These are phyloP conservation scores for Vulpes ferrilata DNA, from an alignment of 2,113 vertebrate species.

Conservation along the genomic window DNA sequence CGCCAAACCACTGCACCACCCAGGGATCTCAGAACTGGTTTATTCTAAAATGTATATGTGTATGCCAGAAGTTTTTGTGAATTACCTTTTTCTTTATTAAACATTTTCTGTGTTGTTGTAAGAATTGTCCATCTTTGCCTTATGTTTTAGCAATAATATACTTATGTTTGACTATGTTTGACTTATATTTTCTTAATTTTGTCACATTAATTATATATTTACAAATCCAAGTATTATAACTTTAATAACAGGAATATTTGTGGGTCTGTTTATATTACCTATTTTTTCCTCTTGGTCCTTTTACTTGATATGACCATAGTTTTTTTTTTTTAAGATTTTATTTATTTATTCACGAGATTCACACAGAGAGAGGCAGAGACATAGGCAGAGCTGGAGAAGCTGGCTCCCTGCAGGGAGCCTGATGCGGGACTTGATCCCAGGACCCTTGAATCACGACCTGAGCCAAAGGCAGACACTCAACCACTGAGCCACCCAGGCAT, in stretches of 20 bases:
- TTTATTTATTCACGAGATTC: no score
- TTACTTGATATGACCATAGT: neutral
- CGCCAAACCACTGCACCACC: no score
- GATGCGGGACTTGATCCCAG: no score
- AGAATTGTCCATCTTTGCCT: neutral
- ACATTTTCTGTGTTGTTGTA: neutral
- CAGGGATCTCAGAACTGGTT: neutral
- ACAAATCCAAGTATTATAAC: neutral
- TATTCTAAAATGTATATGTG: neutral
- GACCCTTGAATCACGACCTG: no score
- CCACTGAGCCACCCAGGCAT: no score
- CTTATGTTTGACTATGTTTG: neutral
- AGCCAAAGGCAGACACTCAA: no score
- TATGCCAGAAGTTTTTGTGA: neutral
- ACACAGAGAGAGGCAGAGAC: no score
- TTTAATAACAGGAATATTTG: neutral
- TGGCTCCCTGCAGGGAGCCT: no score
- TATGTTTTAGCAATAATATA: neutral
- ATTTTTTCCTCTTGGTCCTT: neutral
- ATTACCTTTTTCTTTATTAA: neutral
- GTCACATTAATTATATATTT: neutral
- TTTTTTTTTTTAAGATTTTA: neutral
- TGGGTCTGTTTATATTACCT: neutral
- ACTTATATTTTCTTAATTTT: conserved; percentile 1
- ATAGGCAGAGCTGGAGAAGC: no score